A percentile compares a stretch with the other conserved stretches of the same genome.
These are phyloP conservation scores for Acrobasis repandana DNA, from an alignment of 2,888 invertebrate species.

Conservation along the genomic window DNA sequence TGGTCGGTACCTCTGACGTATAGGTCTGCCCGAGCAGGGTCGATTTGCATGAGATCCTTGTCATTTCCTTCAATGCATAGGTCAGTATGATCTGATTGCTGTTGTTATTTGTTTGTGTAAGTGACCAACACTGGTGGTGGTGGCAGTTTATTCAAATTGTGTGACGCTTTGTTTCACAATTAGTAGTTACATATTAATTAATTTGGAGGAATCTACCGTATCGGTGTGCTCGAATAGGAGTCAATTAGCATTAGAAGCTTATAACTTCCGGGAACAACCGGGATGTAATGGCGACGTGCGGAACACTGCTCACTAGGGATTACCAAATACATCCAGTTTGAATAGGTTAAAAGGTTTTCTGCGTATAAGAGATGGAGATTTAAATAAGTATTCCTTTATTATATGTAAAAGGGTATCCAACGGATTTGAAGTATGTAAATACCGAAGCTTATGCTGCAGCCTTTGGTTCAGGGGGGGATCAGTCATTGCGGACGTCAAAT, in stretches of 20 bases:
- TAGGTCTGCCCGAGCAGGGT: constrained; percentile 46
- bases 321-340: constrained; percentile 17
- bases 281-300: constrained; percentile 25
- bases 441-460: too few species aligned
- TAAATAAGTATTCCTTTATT: too few species aligned
- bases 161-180: not conserved
- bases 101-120: too few species aligned
- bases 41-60: constrained; percentile 51
- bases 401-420: too few species aligned
- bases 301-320: constrained; percentile 17
- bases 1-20: constrained; percentile 41
- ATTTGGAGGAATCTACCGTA: constrained; percentile 43
- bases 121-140: too few species aligned
- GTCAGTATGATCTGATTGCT: not conserved
- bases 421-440: too few species aligned
- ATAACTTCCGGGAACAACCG: constrained; percentile 48
- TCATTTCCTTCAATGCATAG: constrained; percentile 29
- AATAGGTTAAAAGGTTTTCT: not conserved
- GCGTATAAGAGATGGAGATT: not conserved
- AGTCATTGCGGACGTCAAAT: too few species aligned
- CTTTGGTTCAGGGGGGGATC: too few species aligned
- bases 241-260: constrained; percentile 52
- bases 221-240: constrained; percentile 45
- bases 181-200: constrained; percentile 37
- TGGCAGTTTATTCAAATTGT: too few species aligned